Percentiles rank a stretch among this genome's conserved stretches.
These are phyloP conservation scores for Thunnus thynnus DNA, from an alignment of 2,113 vertebrate genomes.

Conservation along the genomic window DNA sequence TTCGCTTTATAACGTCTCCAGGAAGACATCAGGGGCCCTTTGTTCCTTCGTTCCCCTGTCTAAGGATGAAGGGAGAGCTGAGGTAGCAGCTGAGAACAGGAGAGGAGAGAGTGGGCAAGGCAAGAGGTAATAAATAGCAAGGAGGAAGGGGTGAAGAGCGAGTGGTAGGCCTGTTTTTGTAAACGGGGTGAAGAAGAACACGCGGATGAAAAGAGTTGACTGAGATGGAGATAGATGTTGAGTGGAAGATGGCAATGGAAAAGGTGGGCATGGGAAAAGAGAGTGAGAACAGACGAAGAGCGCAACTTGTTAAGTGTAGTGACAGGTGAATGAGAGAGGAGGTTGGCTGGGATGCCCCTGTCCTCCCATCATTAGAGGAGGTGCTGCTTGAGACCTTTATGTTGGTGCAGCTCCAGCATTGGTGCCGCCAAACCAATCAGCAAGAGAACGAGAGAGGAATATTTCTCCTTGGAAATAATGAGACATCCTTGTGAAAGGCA, in stretches of 20 bases:
- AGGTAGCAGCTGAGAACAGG: constrained; percentile 18
- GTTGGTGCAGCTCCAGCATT: constrained; percentile 52
- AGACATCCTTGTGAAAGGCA: constrained; percentile 41
- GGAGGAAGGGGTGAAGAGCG: constrained; percentile 11
- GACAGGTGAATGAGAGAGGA: constrained; percentile 34
- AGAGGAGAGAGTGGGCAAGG: constrained; percentile 9
- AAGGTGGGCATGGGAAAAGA: constrained; percentile 18
- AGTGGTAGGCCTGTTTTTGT: constrained; percentile 11
- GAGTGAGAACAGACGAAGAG: constrained; percentile 46
- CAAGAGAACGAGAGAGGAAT: constrained; percentile 31
- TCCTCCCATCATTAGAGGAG: constrained; percentile 58
- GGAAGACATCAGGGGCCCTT: constrained; percentile 74
- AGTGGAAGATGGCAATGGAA: constrained; percentile 50
- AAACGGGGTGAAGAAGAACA: constrained; percentile 45
- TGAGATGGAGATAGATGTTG: constrained; percentile 49
- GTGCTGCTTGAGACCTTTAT: constrained; percentile 52
- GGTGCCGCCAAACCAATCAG: constrained; percentile 42
- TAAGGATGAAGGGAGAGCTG: constrained; percentile 43
- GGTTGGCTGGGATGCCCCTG: constrained; percentile 5
- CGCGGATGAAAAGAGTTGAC: constrained; percentile 6
- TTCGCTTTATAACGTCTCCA: constrained; percentile 75
- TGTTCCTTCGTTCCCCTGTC: constrained; percentile 43
- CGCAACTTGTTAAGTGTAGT: constrained; percentile 30
- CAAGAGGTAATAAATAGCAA: constrained; percentile 14
- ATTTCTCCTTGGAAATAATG: constrained; percentile 63